Base-by-base conservation (phyloP, 2,797 vertebrate genomes). In the Acipenser oxyrinchus region DNA sequence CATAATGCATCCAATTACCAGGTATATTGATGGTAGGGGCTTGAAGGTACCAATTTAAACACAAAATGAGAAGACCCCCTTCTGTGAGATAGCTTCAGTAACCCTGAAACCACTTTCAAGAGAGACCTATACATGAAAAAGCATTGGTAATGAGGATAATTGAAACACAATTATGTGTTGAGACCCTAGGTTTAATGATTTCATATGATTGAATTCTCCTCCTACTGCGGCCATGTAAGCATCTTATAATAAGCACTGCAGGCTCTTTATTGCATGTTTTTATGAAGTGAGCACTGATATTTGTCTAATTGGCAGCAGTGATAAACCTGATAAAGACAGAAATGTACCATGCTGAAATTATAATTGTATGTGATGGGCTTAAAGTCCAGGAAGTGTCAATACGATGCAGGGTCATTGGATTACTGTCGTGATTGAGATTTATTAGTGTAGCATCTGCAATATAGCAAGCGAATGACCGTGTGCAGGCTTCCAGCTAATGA, bases 51-150 rank as follows among this genome's bases (percentile, higher is more conserved):
- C 53, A 55, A 55, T 55, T 55, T 55, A 9, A 55, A 55, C n/a
- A 55, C 52, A 55, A 55, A 55, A 5, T n/a, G 9, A 55, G 9
- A 10, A 10, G 53, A 55, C 9, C 7, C 9, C 9, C 6, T n/a
- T 8, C 3, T 8, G n/a, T 55, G 53, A 55, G n/a, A 55, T 7
- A 55, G 53, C 53, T 6, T 55, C 6, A 55, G 53, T n/a, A 55
- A 55, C 53, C 53, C 53, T 55, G n/a, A 55, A 55, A 55, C n/a
- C n/a, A n/a, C 53, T 55, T 55, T 55, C 53, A 55, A 55, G 53
- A 55, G n/a, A 55, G 53, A n/a, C 53, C n/a, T 10, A 10, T 9
- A 55, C 10, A 55, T 55, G 53, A 9, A 55, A 10, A n/a, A 10
- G n/a, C 0, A 55, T 55, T 7, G 1, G 53, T 55, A 55, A 55